phyloP scores from a whole-genome alignment of 2,113 vertebrate genomes.

The Progne subis region DNA sequence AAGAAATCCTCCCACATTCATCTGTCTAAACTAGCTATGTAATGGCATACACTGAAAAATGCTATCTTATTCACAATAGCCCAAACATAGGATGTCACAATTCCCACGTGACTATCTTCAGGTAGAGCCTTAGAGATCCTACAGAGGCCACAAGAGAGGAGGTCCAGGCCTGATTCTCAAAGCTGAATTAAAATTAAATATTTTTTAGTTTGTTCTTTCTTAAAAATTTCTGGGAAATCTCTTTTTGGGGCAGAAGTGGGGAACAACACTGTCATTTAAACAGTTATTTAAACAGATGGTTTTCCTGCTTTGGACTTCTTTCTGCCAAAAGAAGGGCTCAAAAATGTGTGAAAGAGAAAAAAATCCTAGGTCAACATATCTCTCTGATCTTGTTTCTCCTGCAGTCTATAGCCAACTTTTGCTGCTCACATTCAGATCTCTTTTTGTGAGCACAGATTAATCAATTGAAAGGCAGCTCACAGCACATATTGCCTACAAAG shows the following conservation, averaged over 20 bases:
- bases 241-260: background rate
- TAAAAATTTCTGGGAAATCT: background rate
- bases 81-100: background rate
- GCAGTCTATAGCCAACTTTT: background rate
- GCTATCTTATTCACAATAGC: background rate
- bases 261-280: background rate
- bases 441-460: constrained; percentile 23
- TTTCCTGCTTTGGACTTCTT: background rate
- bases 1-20: background rate
- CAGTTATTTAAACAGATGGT: background rate
- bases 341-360: background rate
- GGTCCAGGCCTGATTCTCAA: background rate
- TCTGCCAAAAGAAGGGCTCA: background rate
- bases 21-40: background rate
- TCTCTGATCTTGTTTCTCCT: background rate
- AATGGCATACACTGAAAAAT: background rate
- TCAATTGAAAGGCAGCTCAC: constrained; percentile 18
- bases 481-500: background rate
- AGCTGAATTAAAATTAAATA: background rate
- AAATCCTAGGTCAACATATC: background rate
- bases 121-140: background rate
- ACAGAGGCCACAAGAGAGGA: background rate
- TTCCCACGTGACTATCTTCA: background rate
- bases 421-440: background rate
- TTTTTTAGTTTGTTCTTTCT: background rate